Percentiles rank a stretch among this genome's conserved stretches.
Evolutionary conservation across 2,113 vertebrate species (phyloP).

Genomic region (Vulpes ferrilata): DNA sequence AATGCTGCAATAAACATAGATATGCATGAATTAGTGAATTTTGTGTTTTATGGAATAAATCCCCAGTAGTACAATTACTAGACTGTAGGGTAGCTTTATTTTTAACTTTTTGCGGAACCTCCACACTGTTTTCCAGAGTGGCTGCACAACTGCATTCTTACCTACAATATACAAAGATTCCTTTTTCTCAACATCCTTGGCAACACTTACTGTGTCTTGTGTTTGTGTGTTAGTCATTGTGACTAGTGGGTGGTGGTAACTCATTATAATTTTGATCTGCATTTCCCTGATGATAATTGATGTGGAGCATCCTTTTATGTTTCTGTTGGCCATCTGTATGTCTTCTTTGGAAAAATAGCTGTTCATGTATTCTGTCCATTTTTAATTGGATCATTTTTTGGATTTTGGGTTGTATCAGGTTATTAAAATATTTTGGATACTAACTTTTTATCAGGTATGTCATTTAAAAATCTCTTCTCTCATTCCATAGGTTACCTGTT

Average conservation of each 20-base stretch:
- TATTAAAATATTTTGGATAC: neutral
- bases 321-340: neutral
- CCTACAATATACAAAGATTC: neutral
- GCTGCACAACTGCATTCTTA: neutral
- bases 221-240: neutral
- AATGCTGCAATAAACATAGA: neutral
- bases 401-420: neutral
- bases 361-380: neutral
- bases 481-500: neutral
- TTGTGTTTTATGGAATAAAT: neutral
- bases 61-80: neutral
- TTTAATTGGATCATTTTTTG: neutral
- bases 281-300: neutral
- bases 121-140: neutral
- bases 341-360: neutral
- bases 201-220: neutral
- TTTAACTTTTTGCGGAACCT: neutral
- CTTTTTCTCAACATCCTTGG: neutral
- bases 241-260: neutral
- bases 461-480: neutral
- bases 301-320: neutral
- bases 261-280: neutral
- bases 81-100: neutral
- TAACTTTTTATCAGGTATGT: neutral
- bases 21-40: neutral